Evolutionary conservation across 2,797 vertebrate species (phyloP).

Genomic region (Macroramphosus scolopax): DNA sequence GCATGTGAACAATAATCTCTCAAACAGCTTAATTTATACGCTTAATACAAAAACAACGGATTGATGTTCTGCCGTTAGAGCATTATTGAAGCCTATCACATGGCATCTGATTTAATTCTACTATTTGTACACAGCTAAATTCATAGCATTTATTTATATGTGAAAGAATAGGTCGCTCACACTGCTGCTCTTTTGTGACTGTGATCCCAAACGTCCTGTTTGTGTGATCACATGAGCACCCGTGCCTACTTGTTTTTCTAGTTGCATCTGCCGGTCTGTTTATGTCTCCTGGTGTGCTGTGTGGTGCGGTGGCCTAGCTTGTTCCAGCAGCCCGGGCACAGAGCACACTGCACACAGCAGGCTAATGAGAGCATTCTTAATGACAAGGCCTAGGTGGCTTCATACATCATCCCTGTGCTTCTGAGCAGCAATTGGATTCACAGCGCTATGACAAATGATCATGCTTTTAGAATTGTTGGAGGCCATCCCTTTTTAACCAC

Average conservation of each 20-base stretch:
- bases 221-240: constrained; percentile 46
- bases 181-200: no score
- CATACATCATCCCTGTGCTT: constrained; percentile 61
- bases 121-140: background rate
- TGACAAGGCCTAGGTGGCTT: constrained; percentile 60
- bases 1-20: constrained; percentile 10
- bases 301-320: constrained; percentile 50
- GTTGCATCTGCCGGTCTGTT: constrained; percentile 58
- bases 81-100: background rate
- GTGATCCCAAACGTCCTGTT: no score
- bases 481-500: constrained; percentile 57
- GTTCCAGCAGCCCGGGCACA: constrained; percentile 51
- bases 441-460: constrained; percentile 65
- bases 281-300: constrained; percentile 43
- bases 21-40: constrained; percentile 5
- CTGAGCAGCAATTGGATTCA: constrained; percentile 59
- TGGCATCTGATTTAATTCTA: constrained; percentile 1
- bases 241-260: constrained; percentile 57
- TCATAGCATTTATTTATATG: no score
- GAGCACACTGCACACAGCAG: constrained; percentile 44
- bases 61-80: constrained; percentile 12
- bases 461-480: constrained; percentile 57
- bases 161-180: no score
- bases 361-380: constrained; percentile 70
- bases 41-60: constrained; percentile 17